Evolutionary conservation across 2,113 vertebrate species (phyloP), one percentile per base, ranked within the genome.

Genomic region (Oreocharis arfaki): DNA sequence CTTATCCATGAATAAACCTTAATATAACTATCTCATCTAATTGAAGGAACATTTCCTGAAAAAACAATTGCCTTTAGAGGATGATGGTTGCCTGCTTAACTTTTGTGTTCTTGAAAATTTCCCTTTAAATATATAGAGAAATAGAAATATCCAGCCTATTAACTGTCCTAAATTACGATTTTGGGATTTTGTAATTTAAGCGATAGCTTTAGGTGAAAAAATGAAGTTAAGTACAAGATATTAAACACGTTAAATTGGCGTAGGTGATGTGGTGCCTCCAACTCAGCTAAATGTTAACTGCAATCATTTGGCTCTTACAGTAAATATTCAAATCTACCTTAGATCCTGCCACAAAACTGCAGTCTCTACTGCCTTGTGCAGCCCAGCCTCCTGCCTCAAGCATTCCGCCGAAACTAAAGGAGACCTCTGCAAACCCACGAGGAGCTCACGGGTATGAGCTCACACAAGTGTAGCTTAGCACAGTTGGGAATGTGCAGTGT

Each of bases 401-500:
- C 50, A 46, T 73, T 63, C 41, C 73, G 28, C 0, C 44, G 78
- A 68, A 91, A 60, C 16, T 39, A 44, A 60, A 70, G 61, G 52
- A 71, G 39, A 59, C 12, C 9, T 2, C 23, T 61, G 28, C 35
- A 71, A 78, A 49, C 10, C 32, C 24, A 17, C 4, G 7, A 9
- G 15, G n/a, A 70, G 32, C 55, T 78, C 52, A 30, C 0, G 2
- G 33, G 27, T 59, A 6, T 63, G 56, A 85, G 35, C 50, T 91
- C 32, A 11, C 13, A 5, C 28, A 21, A 35, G 35, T 75, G 56
- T 22, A 64, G 56, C 56, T 52, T 15, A 78, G 73, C 69, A 42
- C 6, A 16, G 56, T 5, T 3, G 18, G n/a, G 39, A 70, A 18
- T 2, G 8, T 33, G 27, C 0, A 0, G 7, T 57, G 27, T 1